Evolutionary conservation across 2,888 invertebrate genomes (phyloP).

Genomic region (Exocentrus adspersus): DNA sequence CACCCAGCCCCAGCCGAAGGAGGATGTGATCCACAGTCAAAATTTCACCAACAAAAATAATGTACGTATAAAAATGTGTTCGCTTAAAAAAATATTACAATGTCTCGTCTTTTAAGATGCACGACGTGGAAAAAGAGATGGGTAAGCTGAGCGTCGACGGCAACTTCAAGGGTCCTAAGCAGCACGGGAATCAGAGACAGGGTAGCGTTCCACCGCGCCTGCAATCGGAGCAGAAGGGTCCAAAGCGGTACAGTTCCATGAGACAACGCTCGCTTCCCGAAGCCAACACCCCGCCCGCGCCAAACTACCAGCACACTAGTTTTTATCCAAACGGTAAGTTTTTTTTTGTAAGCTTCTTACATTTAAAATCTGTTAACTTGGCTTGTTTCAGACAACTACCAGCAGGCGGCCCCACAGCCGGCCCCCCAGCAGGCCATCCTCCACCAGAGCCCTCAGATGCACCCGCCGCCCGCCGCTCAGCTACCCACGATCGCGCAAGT

Average conservation of each 20-base stretch:
- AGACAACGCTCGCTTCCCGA: constrained; percentile 71
- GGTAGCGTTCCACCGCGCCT: constrained; percentile 61
- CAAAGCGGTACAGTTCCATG: constrained; percentile 68
- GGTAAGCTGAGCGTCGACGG: constrained; percentile 53
- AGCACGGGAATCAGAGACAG: constrained; percentile 50
- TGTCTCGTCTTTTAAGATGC: constrained; percentile 29
- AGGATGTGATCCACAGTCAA: constrained; percentile 53
- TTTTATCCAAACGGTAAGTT: constrained; percentile 56
- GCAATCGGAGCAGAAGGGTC: constrained; percentile 62
- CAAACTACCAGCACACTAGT: constrained; percentile 42
- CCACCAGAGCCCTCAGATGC: constrained; percentile 44
- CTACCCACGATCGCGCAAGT: constrained; percentile 49
- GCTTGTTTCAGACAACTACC: constrained; percentile 54
- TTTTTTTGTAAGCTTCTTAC: neutral
- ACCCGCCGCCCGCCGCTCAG: constrained; percentile 44
- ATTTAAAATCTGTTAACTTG: neutral
- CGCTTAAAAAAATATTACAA: constrained; percentile 52
- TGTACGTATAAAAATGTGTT: constrained; percentile 30
- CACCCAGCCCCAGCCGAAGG: constrained; percentile 36
- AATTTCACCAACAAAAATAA: constrained; percentile 62
- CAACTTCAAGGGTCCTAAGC: constrained; percentile 42
- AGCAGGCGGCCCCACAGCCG: constrained; percentile 47
- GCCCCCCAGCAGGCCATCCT: constrained; percentile 44
- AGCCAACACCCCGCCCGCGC: constrained; percentile 58
- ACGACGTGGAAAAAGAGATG: constrained; percentile 57